phyloP scores from a whole-genome alignment of 2,888 invertebrate species.

The Mesorhabditis sp. region DNA sequence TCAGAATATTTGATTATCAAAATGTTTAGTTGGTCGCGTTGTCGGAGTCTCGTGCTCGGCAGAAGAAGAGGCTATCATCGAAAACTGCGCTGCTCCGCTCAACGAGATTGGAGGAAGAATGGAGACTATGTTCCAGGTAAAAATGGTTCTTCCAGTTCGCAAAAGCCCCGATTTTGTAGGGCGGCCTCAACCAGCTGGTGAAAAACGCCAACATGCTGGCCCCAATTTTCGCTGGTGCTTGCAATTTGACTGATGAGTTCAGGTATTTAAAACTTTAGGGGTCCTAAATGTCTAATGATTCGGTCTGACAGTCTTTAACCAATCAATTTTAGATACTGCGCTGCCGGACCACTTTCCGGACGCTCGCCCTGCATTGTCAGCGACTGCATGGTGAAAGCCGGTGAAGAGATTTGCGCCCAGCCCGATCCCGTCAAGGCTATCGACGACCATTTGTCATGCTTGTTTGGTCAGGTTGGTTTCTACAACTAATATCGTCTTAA shows the following conservation, averaged over 20 bases:
- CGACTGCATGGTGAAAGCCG: constrained; percentile 50
- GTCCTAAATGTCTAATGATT: background rate
- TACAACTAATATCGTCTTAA: background rate
- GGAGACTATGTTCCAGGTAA: constrained; percentile 37
- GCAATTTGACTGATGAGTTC: constrained; percentile 45
- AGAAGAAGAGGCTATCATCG: constrained; percentile 49
- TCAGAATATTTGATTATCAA: background rate
- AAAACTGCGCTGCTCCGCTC: constrained; percentile 52
- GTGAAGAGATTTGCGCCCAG: constrained; percentile 46
- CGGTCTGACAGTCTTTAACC: background rate
- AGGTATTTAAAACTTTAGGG: constrained; percentile 22
- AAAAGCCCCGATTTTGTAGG: constrained; percentile 29
- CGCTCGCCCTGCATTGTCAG: constrained; percentile 44
- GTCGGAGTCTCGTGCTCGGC: constrained; percentile 47
- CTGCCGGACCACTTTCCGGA: constrained; percentile 30
- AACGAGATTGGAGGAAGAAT: constrained; percentile 45
- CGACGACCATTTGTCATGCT: constrained; percentile 48
- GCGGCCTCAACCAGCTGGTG: constrained; percentile 43
- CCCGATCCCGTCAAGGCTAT: constrained; percentile 51
- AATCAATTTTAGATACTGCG: constrained; percentile 15
- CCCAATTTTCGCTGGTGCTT: constrained; percentile 53
- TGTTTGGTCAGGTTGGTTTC: constrained; percentile 36
- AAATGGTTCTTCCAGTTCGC: constrained; percentile 13
- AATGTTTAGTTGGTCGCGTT: constrained; percentile 33
- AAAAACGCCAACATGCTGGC: constrained; percentile 53